These are phyloP conservation scores for Gastracanthus pulcherrimus DNA, from an alignment of 2,888 invertebrate species.

Conservation along the genomic window DNA sequence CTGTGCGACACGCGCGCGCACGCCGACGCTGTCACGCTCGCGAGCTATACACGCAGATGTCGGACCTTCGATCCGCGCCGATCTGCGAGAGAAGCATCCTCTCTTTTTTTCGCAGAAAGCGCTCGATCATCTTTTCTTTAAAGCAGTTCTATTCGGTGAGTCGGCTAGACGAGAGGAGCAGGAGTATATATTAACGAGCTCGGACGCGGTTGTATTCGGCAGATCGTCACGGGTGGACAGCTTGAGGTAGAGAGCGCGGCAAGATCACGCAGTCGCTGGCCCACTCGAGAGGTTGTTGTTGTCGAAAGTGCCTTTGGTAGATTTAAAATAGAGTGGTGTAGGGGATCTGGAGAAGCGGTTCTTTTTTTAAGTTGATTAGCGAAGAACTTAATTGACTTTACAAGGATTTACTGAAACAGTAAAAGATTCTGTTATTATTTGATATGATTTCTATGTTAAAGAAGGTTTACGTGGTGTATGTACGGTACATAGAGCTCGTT, in stretches of 20 bases:
- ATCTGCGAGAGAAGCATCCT: not conserved
- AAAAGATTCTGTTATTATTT: too few species aligned
- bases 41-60: too few species aligned
- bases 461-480: too few species aligned
- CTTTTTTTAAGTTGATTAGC: too few species aligned
- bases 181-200: conserved; percentile 44
- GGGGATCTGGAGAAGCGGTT: too few species aligned
- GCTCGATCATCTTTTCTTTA: conserved; percentile 60
- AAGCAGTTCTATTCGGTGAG: conserved; percentile 8
- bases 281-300: too few species aligned
- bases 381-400: too few species aligned
- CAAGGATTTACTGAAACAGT: too few species aligned
- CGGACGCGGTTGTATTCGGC: not conserved
- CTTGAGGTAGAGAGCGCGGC: not conserved
- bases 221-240: conserved; percentile 37
- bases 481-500: too few species aligned
- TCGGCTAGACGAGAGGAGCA: not conserved
- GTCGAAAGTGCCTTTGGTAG: conserved; percentile 12
- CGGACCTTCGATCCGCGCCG: not conserved
- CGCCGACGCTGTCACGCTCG: not conserved
- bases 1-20: not conserved
- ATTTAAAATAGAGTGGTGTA: too few species aligned
- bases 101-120: conserved; percentile 37
- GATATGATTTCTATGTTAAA: too few species aligned
- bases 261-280: not conserved